Evolutionary conservation across 2,797 vertebrate genomes (phyloP).

Genomic region (Todus mexicanus): DNA sequence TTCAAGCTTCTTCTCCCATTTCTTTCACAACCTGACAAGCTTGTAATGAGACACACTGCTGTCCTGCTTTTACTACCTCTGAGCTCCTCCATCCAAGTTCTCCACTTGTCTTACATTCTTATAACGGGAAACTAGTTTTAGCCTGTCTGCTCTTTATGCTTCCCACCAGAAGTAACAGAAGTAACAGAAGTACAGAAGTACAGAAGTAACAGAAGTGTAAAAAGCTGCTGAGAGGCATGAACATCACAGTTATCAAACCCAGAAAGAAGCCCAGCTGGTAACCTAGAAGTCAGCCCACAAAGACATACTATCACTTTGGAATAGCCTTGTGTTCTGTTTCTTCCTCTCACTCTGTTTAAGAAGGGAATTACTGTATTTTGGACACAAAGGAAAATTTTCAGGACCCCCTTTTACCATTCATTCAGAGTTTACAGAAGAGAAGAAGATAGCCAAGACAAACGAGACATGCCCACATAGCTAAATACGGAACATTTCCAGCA

Average conservation of each 20-base stretch:
- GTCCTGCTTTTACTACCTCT: background rate
- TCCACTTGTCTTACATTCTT: background rate
- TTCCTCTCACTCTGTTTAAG: background rate
- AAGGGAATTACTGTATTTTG: background rate
- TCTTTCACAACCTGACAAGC: background rate
- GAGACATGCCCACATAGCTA: fast-evolving
- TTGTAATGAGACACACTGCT: background rate
- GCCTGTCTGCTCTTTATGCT: background rate
- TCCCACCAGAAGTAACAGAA: background rate
- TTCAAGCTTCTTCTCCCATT: background rate
- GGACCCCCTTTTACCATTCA: background rate
- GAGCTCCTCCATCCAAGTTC: background rate
- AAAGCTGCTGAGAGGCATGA: background rate
- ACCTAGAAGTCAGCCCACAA: background rate
- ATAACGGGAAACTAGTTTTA: background rate
- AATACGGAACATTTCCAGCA: background rate
- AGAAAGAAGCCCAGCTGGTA: background rate
- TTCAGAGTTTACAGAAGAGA: background rate
- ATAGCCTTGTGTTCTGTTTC: background rate
- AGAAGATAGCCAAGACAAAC: background rate
- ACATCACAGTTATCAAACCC: fast-evolving
- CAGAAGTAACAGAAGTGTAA: background rate
- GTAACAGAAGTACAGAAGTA: background rate
- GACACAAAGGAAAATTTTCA: background rate
- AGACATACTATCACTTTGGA: background rate